Evolutionary conservation across 2,888 invertebrate genomes (phyloP), one percentile per base, ranked within the genome.

Genomic region (Oxytorus armatus): DNA sequence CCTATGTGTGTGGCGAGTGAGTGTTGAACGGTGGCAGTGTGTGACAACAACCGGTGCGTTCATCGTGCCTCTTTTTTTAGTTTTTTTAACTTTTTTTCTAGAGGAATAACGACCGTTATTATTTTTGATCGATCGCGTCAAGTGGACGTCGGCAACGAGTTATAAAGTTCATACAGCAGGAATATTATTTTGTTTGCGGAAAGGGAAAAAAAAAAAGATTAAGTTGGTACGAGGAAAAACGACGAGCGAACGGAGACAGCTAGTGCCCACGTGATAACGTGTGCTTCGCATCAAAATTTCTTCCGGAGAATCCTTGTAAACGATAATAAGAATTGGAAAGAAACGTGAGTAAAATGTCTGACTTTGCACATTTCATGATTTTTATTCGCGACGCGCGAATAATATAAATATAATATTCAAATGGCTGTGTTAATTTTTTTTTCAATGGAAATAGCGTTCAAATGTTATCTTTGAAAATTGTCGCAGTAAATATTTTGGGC

Each of bases 41-140:
- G 70, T 63, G 66, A 66, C 47, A 61, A 76, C 23, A 55, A 47
- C 59, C 76, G 72, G 76, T 76, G 76, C 57, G 59, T 25, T n/a
- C 18, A 23, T 39, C 61, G 47, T 72, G 51, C 42, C 42, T 51
- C 36, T 36, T 36, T 51, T 63, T 66, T 33, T 44, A 51, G 51
- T 33, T 11, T 66, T 8, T 75, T 36, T 59, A 23, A 14, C 51
- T 70, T 65, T 39, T 7, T 25, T 55, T 68, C n/a, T 55, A 33
- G 53, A 36, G 63, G 63, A 53, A 77, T 14, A 77, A 76, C 42
- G 23, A 8, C 21, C 16, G 18, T 18, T 29, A 44, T 51, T 14
- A 29, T 36, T 23, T 11, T 51, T 18, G 69, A 47, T 29, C 49
- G 11, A 29, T 74, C 65, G 65, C 44, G 21, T 14, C 42, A 14